Evolutionary conservation across 1,140 invertebrate genomes (phyloP), one percentile per base, ranked within the genome.

Genomic region (Drosophila nasuta): DNA sequence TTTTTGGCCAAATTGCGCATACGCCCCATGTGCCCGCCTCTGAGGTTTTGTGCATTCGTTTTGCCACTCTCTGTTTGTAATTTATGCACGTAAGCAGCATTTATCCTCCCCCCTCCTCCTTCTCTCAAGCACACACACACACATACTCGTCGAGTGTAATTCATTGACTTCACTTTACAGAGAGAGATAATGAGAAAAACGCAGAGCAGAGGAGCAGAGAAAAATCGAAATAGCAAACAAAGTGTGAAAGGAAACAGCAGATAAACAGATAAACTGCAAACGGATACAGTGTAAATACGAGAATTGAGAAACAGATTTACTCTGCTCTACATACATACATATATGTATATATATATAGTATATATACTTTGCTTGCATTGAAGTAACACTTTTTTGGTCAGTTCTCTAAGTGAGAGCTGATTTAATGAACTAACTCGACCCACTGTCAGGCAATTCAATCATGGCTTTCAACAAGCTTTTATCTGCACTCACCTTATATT

Each of bases 161-260:
- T 79, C 73, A 79, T 75, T 68, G 64, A 72, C 63, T 64, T 75
- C 49, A 62, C 65, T 77, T 54, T n/a, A 45, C 51, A 51, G 25
- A 51, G 33, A 51, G 33, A 71, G 76, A 82, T 87, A 87, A 87
- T 87, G 82, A 87, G 76, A 79, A 87, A 87, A 87, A 62, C 65
- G 65, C 68, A 74, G 70, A 25, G 69, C 45, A 46, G 11, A 41
- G 35, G 49, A 48, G 63, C 28, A 35, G 51, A 46, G 66, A 33
- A 60, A 67, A 68, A 57, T 46, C 72, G 54, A 68, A 77, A 74
- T 62, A 52, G 62, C 46, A 64, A 79, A 48, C 65, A 65, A 59
- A 41, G 60, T 68, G 41, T 11, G 17, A 20, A 13, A 49, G 11
- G 0, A 13, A n/a, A 20, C 13, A 25, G 43, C 33, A 63, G 43